These are phyloP conservation scores for Styela plicata DNA, from an alignment of 23 tunicate genomes.

Conservation along the genomic window DNA sequence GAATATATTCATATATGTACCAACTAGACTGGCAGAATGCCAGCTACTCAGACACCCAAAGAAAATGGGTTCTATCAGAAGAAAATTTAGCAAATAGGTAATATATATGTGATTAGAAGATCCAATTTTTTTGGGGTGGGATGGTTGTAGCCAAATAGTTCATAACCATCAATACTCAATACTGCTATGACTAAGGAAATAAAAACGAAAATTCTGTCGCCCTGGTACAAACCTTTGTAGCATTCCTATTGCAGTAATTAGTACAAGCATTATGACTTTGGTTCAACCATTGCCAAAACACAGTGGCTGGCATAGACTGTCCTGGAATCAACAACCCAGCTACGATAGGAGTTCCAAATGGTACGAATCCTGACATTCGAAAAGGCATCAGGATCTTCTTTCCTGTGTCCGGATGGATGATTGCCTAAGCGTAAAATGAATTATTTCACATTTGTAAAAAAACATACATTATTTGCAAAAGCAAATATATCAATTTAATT, in stretches of 20 bases:
- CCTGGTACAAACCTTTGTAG: constrained; percentile 80
- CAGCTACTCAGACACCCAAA: too few species aligned
- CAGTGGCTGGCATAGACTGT: constrained; percentile 50
- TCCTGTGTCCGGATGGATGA: constrained; percentile 93
- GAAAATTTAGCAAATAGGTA: too few species aligned
- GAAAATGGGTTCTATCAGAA: too few species aligned
- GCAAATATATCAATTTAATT: neutral
- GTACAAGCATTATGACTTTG: constrained; percentile 96
- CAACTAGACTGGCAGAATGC: too few species aligned
- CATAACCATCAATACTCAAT: too few species aligned
- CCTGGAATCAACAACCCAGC: constrained; percentile 84
- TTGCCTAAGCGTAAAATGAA: constrained; percentile 49
- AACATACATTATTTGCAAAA: neutral
- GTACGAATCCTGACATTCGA: constrained; percentile 94
- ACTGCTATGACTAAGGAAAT: too few species aligned
- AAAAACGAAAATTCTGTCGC: too few species aligned
- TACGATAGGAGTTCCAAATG: constrained; percentile 85
- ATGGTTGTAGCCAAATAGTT: too few species aligned
- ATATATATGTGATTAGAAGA: too few species aligned
- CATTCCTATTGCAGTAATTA: constrained; percentile 91
- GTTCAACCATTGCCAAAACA: constrained; percentile 98
- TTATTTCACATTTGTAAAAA: neutral
- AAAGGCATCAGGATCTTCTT: constrained; percentile 88
- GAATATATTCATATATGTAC: too few species aligned
- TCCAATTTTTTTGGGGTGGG: too few species aligned